Evolutionary conservation across 2,113 vertebrate genomes (phyloP), one percentile per base, ranked within the genome.

Genomic region (Eonycteris spelaea): DNA sequence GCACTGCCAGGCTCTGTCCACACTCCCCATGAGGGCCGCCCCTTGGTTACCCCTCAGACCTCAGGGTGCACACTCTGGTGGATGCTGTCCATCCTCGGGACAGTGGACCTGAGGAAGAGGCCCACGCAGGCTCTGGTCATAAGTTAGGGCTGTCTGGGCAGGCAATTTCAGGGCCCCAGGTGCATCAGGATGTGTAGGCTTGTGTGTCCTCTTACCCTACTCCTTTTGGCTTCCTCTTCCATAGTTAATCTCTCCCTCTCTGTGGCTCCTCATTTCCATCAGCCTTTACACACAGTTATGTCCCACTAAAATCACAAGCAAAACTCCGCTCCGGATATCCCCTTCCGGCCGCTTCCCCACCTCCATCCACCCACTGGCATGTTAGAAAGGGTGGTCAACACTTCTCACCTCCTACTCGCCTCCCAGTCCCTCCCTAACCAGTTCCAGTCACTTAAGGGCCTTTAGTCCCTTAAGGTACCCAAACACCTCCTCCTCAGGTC

Each of bases 301-400:
- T 45, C 7, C 28, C 28, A 24, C 2, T 21, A 8, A 59, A 45
- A 57, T 33, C 28, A 33, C 55, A 73, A 30, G 26, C 5, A 12
- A 14, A 71, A 70, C 35, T 26, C 7, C 33, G 3, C 21, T 28
- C 24, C 0, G 0, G 7, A 14, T 0, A 2, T 53, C n/a, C 55
- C 48, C 26, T 68, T 35, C 40, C 35, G 38, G 51, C 26, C 33
- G 19, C 63, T 48, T 15, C 22, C 13, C 51, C 19, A 10, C 22
- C 53, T 45, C 45, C 4, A 12, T 77, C 51, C 0, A 0, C 77
- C 38, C 19, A 57, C 35, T 0, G 35, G 40, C 6, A 2, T 2
- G 24, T 16, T 0, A 6, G 28, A 22, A 57, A 68, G 21, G 3
- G 15, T 16, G 33, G 7, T n/a, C 9, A 2, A 15, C 2, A 11